Percentiles rank a stretch among this genome's conserved stretches.
Conservation (phyloP, 1,140 invertebrate species). For the Globodera rostochiensis region DNA sequence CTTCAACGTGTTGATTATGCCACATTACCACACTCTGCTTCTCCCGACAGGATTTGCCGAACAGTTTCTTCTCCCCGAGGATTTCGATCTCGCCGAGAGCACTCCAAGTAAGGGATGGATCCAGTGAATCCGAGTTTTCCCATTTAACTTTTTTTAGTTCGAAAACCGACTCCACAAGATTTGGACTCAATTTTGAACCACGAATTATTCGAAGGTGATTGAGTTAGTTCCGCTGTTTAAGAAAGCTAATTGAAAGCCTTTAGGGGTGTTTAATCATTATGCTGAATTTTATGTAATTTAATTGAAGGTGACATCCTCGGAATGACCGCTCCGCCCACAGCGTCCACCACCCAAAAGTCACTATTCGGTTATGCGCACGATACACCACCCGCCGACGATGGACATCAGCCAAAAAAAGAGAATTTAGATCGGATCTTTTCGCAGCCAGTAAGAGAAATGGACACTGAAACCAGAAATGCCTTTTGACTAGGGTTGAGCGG, state of each 20-base stretch:
- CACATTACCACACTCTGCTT: background rate
- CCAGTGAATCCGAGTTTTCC: background rate
- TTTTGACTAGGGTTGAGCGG: too few relatives aligned
- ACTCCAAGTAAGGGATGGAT: slow-evolving; percentile 42
- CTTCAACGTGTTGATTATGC: background rate
- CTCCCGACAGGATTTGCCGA: slow-evolving; percentile 33
- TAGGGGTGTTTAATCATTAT: background rate
- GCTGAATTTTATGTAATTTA: background rate
- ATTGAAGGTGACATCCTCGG: slow-evolving; percentile 59
- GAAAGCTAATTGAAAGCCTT: background rate
- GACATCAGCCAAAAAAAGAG: slow-evolving; percentile 12
- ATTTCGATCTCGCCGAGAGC: slow-evolving; percentile 61
- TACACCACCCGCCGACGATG: slow-evolving; percentile 9
- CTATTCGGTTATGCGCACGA: slow-evolving; percentile 8
- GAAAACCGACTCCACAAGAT: slow-evolving; percentile 53
- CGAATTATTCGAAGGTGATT: slow-evolving; percentile 55
- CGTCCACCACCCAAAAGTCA: slow-evolving; percentile 19
- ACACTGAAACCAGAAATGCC: background rate
- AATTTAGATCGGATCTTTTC: slow-evolving; percentile 48
- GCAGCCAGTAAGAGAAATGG: slow-evolving; percentile 31
- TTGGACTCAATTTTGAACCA: slow-evolving; percentile 62
- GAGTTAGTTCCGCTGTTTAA: too few relatives aligned
- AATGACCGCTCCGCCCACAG: slow-evolving; percentile 20
- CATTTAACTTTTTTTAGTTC: slow-evolving; percentile 45
- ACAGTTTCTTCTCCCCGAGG: slow-evolving; percentile 60